Percentiles rank a stretch among this genome's conserved stretches.
Evolutionary conservation across 2,888 invertebrate species (phyloP).

Genomic region (Sphaerophoria rueppellii): DNA sequence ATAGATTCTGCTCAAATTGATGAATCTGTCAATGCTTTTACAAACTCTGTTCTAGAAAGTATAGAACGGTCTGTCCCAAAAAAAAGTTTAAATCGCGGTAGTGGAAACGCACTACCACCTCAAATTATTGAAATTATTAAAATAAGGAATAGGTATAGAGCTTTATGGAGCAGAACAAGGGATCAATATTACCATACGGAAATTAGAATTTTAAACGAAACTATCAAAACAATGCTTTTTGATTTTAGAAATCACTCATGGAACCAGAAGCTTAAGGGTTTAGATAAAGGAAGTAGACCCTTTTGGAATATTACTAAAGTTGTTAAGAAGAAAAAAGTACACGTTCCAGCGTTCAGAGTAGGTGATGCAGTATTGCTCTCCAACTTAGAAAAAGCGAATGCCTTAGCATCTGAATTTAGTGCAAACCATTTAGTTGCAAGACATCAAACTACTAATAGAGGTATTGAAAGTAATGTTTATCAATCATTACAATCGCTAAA

Average conservation of each 20-base stretch:
- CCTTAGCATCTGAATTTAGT: background rate
- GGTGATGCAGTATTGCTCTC: background rate
- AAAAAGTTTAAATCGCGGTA: background rate
- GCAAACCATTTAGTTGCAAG: no score
- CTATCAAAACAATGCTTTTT: background rate
- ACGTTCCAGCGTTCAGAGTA: background rate
- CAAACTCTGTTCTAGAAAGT: background rate
- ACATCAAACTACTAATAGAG: no score
- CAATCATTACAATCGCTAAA: no score
- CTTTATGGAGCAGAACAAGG: background rate
- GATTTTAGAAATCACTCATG: background rate
- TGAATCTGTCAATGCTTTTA: background rate
- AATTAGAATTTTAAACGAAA: background rate
- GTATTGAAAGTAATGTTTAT: no score
- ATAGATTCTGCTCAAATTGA: background rate
- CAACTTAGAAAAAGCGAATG: background rate
- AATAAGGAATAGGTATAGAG: slow-evolving; percentile 4
- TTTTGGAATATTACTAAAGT: background rate
- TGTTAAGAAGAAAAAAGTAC: background rate
- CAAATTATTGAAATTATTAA: background rate
- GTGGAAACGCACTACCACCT: background rate
- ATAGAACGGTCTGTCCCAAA: background rate
- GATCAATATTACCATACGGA: slow-evolving; percentile 7
- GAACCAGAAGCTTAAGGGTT: background rate
- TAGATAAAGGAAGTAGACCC: background rate